Conservation (phyloP, 1,140 invertebrate species). For the Pseudomyrmex flavicornis region DNA sequence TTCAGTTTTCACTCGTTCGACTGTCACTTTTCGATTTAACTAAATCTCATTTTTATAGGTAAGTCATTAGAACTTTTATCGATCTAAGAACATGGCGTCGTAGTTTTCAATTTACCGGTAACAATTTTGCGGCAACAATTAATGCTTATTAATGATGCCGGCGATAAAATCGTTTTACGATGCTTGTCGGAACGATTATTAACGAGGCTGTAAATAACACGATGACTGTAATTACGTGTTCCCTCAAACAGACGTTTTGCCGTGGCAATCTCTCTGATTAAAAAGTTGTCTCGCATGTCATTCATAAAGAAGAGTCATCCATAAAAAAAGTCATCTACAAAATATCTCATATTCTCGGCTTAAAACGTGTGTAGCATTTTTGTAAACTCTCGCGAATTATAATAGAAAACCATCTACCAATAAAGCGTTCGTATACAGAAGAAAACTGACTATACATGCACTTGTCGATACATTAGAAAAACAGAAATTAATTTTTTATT, state of each 20-base stretch:
- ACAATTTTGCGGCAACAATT: background rate
- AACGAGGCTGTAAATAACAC: conserved; percentile 14
- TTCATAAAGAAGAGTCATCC: background rate
- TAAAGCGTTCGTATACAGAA: conserved; percentile 35
- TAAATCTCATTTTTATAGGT: background rate
- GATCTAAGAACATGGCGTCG: background rate
- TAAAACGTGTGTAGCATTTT: background rate
- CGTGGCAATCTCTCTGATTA: background rate
- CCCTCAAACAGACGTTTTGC: background rate
- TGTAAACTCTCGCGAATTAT: conserved; percentile 31
- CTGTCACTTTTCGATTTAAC: background rate
- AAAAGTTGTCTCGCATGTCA: background rate
- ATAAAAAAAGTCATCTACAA: background rate
- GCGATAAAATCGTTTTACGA: conserved; percentile 45
- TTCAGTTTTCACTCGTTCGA: background rate
- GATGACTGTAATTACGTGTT: conserved; percentile 28
- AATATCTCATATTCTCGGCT: no score
- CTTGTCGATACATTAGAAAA: background rate
- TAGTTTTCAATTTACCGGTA: background rate
- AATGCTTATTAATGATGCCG: conserved; percentile 18
- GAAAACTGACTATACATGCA: background rate
- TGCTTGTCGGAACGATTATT: background rate
- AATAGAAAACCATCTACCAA: conserved; percentile 26
- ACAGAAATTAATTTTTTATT: conserved; percentile 16
- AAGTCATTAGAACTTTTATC: conserved; percentile 19